Evolutionary conservation across 2,797 vertebrate genomes (phyloP).

Genomic region (Loris lydekkerianus): DNA sequence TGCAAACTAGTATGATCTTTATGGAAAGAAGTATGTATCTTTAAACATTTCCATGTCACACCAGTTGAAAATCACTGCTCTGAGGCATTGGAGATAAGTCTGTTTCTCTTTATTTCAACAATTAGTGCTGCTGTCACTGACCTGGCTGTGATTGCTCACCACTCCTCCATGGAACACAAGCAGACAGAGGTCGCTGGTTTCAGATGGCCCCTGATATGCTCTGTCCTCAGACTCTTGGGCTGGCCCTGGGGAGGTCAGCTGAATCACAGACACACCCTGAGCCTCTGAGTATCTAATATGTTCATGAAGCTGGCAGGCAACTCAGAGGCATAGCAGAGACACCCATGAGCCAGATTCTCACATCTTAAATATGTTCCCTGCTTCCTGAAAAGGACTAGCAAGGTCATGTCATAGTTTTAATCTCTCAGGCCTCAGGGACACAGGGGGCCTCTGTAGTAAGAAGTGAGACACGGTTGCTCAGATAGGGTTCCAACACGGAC

Average conservation of each 20-base stretch:
- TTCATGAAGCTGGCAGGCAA: background rate
- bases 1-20: no score
- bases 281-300: constrained; percentile 70
- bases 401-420: background rate
- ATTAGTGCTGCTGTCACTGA: background rate
- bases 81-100: constrained; percentile 7
- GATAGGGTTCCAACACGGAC: background rate
- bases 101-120: constrained; percentile 66
- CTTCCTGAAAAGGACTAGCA: background rate
- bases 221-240: constrained; percentile 83
- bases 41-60: no score
- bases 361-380: background rate
- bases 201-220: constrained; percentile 75
- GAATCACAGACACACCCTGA: constrained; percentile 65
- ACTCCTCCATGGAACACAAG: constrained; percentile 83
- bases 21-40: no score
- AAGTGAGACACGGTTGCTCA: background rate
- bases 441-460: no score
- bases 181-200: constrained; percentile 86
- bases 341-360: background rate
- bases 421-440: background rate
- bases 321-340: background rate
- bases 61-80: no score
- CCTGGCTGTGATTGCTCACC: constrained; percentile 87
- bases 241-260: constrained; percentile 73